Base-by-base conservation (phyloP, 2,113 vertebrate genomes). In the Poecile atricapillus region DNA sequence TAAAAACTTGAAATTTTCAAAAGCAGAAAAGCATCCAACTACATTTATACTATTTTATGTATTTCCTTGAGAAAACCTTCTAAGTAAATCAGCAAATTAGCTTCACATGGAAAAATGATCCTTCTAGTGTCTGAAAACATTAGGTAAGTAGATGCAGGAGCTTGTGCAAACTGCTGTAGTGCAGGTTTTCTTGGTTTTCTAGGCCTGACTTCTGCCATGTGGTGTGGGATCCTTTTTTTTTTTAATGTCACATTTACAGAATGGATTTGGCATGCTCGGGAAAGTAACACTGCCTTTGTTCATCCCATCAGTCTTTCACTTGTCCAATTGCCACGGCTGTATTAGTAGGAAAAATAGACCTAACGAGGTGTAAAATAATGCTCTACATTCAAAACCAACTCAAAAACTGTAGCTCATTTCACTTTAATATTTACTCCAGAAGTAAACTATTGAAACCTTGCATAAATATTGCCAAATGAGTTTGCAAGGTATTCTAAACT, bases 361-460 rank as follows among this genome's bases (percentile, higher is more conserved):
- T 93, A 88, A 90, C 13, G 27, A 94, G 83, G 49, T 94, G 52
- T 91, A 94, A 93, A 97, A 93, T 89, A 93, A 93, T 58, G 60
- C 22, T 73, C 35, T 74, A n/a, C 53, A 63, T 84, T 85, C 77
- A 81, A 95, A 94, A 86, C 67, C 5, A 78, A 77, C 0, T 43
- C 43, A 43, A 43, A 43, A 43, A 2, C 55, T 90, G 90, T 83
- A 96, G 75, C 65, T 81, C 62, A 64, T 87, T 79, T 87, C 70
- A 83, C 52, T 94, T 78, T 33, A 86, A 46, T 92, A 95, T 91
- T 97, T 96, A 77, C 76, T 89, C 95, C 74, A 94, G 89, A 97
- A 95, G 56, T 85, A 90, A 76, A 91, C 56, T 81, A 56, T 41
- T 85, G 70, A 93, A 96, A 94, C 63, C 27, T 83, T 68, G 62